Evolutionary conservation across 2,888 invertebrate genomes (phyloP), one percentile per base, ranked within the genome.

Genomic region (Melinaea menophilus): DNA sequence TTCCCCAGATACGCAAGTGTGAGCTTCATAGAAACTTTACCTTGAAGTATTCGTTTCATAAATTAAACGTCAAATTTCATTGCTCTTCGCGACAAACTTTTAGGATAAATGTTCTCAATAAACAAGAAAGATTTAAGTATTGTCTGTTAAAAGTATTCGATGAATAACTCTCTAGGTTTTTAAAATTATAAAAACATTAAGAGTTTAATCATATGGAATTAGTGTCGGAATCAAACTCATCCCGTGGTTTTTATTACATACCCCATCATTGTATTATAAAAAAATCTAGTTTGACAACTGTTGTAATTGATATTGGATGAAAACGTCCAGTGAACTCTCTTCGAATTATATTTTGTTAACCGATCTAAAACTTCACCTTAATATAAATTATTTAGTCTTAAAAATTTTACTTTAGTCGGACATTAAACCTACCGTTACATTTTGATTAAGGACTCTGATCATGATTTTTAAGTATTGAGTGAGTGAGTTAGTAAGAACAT

Each of bases 171-270:
- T 12, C 41, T 7, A 37, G 56, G 0, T 56, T 56, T n/a, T 13
- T 5, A 1, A 41, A 41, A 13, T 7, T 56, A 22, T 22, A 37
- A 13, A 5, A 56, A 41, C 41, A 56, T 12, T 9, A 35, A n/a
- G 56, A 56, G 12, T 12, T 22, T 9, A 34, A 56, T 41, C 37
- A 56, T n/a, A 37, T 56, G 56, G 13, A 56, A n/a, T 41, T 41
- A 5, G 37, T 56, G 11, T 9, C 35, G 22, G 22, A 3, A n/a
- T 35, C 41, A 34, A 56, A 2, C 35, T 34, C 9, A 13, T 34
- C 2, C 11, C n/a, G 35, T 35, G 56, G 22, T n/a, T 35, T 11
- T 12, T 56, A 56, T 56, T 56, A 56, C 45, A 56, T 56, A 3
- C 56, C 56, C 41, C 22, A 22, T 1, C 22, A 56, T 12, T 56